Evolutionary conservation across 2,888 invertebrate genomes (phyloP).

Genomic region (Cheilosia scutellata): DNA sequence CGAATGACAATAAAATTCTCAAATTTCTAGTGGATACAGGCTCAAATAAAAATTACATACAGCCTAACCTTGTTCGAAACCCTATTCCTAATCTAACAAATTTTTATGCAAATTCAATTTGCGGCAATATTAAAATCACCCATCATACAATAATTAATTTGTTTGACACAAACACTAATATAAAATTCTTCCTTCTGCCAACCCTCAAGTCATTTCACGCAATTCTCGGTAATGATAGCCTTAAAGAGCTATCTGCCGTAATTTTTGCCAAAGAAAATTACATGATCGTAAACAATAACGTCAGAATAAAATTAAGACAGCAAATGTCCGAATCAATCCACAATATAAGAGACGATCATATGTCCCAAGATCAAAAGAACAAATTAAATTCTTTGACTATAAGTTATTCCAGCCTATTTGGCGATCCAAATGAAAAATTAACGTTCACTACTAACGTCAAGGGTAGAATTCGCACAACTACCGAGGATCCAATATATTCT

Average conservation of each 20-base stretch:
- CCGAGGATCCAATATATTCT: constrained; percentile 36
- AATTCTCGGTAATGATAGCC: constrained; percentile 50
- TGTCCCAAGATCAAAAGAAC: constrained; percentile 26
- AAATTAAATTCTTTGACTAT: constrained; percentile 16
- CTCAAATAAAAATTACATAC: background rate
- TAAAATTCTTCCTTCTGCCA: constrained; percentile 42
- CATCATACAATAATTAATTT: constrained; percentile 42
- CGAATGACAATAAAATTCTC: background rate
- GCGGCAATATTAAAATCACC: constrained; percentile 30
- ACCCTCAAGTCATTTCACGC: constrained; percentile 44
- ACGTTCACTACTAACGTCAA: constrained; percentile 24
- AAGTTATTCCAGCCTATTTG: constrained; percentile 26
- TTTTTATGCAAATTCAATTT: background rate
- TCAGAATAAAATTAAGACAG: constrained; percentile 36
- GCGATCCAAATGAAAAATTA: constrained; percentile 40
- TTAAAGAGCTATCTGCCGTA: constrained; percentile 40
- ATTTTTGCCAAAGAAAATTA: constrained; percentile 41
- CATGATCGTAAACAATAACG: constrained; percentile 14
- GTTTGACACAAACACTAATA: constrained; percentile 22
- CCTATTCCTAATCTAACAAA: constrained; percentile 10
- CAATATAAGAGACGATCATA: constrained; percentile 38
- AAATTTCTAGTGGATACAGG: background rate
- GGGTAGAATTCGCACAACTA: constrained; percentile 37
- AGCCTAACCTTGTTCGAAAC: background rate
- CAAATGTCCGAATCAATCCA: constrained; percentile 36